A percentile compares a stretch with the other conserved stretches of the same genome.
Conservation (phyloP, 92 coral and sea anemone species). For the Palythoa grandis region DNA sequence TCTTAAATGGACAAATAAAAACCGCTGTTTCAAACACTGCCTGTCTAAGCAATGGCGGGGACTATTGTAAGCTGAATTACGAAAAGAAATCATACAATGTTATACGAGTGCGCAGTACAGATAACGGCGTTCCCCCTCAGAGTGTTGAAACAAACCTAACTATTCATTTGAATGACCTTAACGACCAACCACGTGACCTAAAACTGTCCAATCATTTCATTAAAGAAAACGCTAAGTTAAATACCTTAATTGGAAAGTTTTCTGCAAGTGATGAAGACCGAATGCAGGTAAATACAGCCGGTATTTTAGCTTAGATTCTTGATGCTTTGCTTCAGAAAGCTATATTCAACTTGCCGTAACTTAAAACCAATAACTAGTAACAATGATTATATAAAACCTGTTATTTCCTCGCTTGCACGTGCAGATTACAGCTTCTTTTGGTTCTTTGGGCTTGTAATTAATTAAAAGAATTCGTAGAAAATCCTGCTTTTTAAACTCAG, state of each 20-base stretch:
- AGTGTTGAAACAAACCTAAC: constrained; percentile 63
- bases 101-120: constrained; percentile 92
- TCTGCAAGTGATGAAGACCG: constrained; percentile 84
- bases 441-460: too few species aligned
- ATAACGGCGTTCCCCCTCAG: constrained; percentile 83
- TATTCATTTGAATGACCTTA: constrained; percentile 81
- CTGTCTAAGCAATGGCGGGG: constrained; percentile 80
- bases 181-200: constrained; percentile 90
- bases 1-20: constrained; percentile 66
- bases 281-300: constrained; percentile 36
- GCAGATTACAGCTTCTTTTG: too few species aligned
- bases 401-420: too few species aligned
- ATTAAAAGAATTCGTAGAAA: too few species aligned
- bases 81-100: constrained; percentile 66
- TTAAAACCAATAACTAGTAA: too few species aligned
- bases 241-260: constrained; percentile 73
- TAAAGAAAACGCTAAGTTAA: constrained; percentile 82
- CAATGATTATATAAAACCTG: too few species aligned
- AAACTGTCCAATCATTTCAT: constrained; percentile 78
- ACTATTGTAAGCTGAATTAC: constrained; percentile 81
- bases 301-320: not conserved
- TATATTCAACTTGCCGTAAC: too few species aligned
- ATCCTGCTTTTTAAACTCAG: too few species aligned
- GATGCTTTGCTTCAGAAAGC: too few species aligned
- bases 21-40: constrained; percentile 74